Conservation (phyloP, 2,888 invertebrate species). For the Cantharis lateralis region DNA sequence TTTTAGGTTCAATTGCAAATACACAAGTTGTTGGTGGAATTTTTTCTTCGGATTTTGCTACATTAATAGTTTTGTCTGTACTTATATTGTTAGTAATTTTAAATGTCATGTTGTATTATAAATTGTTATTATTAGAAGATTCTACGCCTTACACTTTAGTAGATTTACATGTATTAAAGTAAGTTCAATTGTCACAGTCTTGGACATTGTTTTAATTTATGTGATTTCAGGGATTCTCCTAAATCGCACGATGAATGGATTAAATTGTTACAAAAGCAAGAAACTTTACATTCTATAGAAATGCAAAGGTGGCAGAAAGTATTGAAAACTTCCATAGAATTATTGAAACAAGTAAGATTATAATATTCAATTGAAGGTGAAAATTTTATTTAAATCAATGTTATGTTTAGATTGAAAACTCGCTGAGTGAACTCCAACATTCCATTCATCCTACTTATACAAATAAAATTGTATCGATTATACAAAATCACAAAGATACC, state of each 20-base stretch:
- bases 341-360: constrained; percentile 70
- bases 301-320: constrained; percentile 82
- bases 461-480: constrained; percentile 59
- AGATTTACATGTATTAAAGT: constrained; percentile 61
- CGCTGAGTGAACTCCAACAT: constrained; percentile 73
- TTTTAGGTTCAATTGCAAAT: constrained; percentile 53
- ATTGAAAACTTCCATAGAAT: constrained; percentile 70
- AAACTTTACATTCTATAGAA: constrained; percentile 79
- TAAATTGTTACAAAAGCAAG: constrained; percentile 77
- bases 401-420: constrained; percentile 74
- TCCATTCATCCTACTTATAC: constrained; percentile 62
- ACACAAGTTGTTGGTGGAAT: constrained; percentile 47
- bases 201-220: neutral
- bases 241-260: constrained; percentile 83
- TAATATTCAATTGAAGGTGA: neutral
- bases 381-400: constrained; percentile 23
- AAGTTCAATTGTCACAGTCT: constrained; percentile 39
- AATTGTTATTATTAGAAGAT: constrained; percentile 76
- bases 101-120: constrained; percentile 82
- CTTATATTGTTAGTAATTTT: constrained; percentile 70
- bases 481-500: constrained; percentile 46
- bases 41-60: constrained; percentile 47
- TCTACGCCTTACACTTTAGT: constrained; percentile 58
- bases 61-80: constrained; percentile 58
- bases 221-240: constrained; percentile 65